These are phyloP conservation scores for Condylostylus longicornis DNA, from an alignment of 1,140 invertebrate genomes.

Conservation along the genomic window DNA sequence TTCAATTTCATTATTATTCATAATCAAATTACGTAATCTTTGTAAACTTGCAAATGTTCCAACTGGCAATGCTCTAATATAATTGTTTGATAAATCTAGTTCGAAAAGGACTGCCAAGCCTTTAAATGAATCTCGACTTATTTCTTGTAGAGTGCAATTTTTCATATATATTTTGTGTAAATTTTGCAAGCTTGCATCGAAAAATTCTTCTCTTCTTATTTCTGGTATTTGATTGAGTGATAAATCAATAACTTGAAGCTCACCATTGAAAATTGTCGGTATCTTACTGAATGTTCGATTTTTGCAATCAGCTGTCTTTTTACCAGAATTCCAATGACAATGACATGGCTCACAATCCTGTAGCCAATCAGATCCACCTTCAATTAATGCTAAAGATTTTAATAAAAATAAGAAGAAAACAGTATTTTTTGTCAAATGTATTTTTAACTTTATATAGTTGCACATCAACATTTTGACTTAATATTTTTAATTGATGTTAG, in stretches of 20 bases:
- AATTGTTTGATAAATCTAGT: constrained; percentile 67
- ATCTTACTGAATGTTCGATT: constrained; percentile 46
- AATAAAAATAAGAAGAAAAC: too few species aligned
- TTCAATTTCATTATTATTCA: constrained; percentile 58
- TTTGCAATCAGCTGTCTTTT: constrained; percentile 65
- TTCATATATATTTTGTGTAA: constrained; percentile 62
- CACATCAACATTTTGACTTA: too few species aligned
- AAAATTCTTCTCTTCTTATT: constrained; percentile 51
- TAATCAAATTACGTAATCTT: constrained; percentile 48
- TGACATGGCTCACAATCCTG: constrained; percentile 44
- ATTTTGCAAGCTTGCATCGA: constrained; percentile 52
- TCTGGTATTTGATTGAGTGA: constrained; percentile 51
- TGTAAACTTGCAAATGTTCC: constrained; percentile 53
- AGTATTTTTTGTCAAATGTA: too few species aligned
- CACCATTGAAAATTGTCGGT: constrained; percentile 49
- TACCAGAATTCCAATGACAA: constrained; percentile 65
- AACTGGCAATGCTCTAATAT: constrained; percentile 48
- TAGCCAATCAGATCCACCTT: constrained; percentile 38
- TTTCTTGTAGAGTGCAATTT: constrained; percentile 51
- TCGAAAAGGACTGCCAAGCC: constrained; percentile 66
- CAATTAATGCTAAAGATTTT: constrained; percentile 1
- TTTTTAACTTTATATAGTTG: too few species aligned
- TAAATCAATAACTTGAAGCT: constrained; percentile 63
- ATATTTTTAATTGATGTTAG: too few species aligned
- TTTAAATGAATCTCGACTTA: constrained; percentile 57